Base-by-base conservation (phyloP, 2,888 invertebrate species). In the Melanostoma mellinum region DNA sequence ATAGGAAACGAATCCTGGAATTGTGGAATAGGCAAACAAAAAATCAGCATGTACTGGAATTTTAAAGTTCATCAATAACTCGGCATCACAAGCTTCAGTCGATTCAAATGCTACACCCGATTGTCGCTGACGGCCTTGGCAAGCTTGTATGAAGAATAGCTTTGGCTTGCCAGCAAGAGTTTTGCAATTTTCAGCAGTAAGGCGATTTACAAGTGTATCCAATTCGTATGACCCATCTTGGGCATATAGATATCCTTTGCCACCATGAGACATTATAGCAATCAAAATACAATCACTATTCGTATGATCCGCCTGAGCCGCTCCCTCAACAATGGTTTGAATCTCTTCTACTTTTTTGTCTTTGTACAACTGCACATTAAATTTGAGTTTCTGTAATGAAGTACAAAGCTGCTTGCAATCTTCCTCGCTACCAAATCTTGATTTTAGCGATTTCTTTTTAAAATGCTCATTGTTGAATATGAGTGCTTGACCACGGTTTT, bases 41-140 rank as follows among this genome's bases (percentile, higher is more conserved):
- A 98, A 97, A 91, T 99, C 98, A 2, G 98, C 98, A 91, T 98
- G 97, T 46, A 95, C 93, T 6, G 98, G 98, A 88, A 99, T 97
- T 89, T 95, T 95, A 89, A 97, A 97, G 58, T 95, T 93, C 86
- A 93, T 92, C 35, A 93, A 93, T 71, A 93, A 93, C 56, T 89
- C 90, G 3, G 96, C 96, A 92, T 97, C 96, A 20, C 20, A 20
- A 6, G 96, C 96, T 90, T 96, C 95, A 85, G 93, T 94, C 55
- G 76, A 80, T 9, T 65, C 50, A 40, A 97, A 90, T 68, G 93
- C 94, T 36, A 95, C 92, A 10, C 97, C 97, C 58, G 93, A 92
- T 91, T 98, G 97, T 44, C 97, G 92, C 89, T 94, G 94, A 89
- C 97, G 96, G n/a, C 98, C 98, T 91, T 97, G 89, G 20, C 20